phyloP scores from a whole-genome alignment of 2,797 vertebrate species.

The Dendrocincla fuliginosa region DNA sequence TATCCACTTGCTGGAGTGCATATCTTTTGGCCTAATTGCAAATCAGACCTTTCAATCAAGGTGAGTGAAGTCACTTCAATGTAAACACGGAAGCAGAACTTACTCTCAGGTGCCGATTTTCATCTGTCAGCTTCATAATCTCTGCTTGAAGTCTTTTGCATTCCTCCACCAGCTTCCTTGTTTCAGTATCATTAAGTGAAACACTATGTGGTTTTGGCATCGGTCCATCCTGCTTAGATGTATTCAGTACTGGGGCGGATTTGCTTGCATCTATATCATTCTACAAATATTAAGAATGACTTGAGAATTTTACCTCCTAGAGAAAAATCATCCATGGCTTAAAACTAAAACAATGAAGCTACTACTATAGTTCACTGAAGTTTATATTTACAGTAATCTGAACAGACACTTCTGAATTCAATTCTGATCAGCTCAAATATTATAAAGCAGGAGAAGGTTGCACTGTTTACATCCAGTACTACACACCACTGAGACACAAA shows the following conservation, averaged over 20 bases:
- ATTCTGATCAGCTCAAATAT: neutral
- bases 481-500: neutral
- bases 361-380: neutral
- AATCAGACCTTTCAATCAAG: neutral
- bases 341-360: neutral
- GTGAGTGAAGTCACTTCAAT: neutral
- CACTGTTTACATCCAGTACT: neutral
- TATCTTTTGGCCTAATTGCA: neutral
- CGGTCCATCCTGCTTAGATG: slow-evolving; percentile 84
- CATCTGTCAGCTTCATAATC: slow-evolving; percentile 88
- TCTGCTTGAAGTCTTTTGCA: slow-evolving; percentile 93
- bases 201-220: slow-evolving; percentile 79
- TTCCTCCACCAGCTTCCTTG: slow-evolving; percentile 91
- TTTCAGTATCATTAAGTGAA: slow-evolving; percentile 86
- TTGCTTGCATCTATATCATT: slow-evolving; percentile 88
- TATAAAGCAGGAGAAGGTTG: neutral
- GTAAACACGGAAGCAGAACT: slow-evolving; percentile 17
- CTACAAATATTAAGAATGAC: slow-evolving; percentile 75
- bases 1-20: neutral
- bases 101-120: slow-evolving; percentile 95
- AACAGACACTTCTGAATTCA: neutral
- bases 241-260: slow-evolving; percentile 81
- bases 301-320: slow-evolving; percentile 30
- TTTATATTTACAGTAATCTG: neutral
- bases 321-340: neutral